Conservation (phyloP, 2,797 vertebrate genomes). For the Chromis chromis region DNA sequence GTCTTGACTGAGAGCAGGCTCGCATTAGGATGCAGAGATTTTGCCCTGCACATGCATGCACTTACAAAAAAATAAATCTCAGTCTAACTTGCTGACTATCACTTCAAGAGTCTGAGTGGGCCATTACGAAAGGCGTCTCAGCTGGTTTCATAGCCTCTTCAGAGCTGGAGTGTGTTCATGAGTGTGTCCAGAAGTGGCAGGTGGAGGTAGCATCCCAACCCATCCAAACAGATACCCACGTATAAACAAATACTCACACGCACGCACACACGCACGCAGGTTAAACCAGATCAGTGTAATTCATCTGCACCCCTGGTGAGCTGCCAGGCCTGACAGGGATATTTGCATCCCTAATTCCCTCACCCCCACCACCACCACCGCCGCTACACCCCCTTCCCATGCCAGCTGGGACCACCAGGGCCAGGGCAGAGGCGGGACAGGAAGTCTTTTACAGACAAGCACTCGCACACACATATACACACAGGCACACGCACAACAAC, state of each 20-base stretch:
- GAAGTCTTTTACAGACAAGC: constrained; percentile 63
- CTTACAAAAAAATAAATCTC: constrained; percentile 47
- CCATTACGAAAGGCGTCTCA: constrained; percentile 52
- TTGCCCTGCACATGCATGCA: constrained; percentile 13
- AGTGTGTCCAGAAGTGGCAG: constrained; percentile 51
- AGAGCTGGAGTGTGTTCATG: constrained; percentile 43
- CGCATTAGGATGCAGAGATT: constrained; percentile 48
- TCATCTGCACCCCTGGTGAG: constrained; percentile 76
- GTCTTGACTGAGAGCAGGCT: constrained; percentile 23
- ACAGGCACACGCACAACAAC: constrained; percentile 36
- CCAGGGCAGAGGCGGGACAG: constrained; percentile 63
- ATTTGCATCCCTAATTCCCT: constrained; percentile 85
- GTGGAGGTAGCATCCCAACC: constrained; percentile 29
- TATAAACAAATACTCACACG: constrained; percentile 23
- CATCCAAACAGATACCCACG: constrained; percentile 19
- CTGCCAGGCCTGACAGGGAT: constrained; percentile 67
- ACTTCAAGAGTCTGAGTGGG: constrained; percentile 56
- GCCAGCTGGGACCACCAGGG: constrained; percentile 79
- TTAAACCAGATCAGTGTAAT: constrained; percentile 80
- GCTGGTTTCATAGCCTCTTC: constrained; percentile 43
- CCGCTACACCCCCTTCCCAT: constrained; percentile 21
- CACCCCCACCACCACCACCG: constrained; percentile 21
- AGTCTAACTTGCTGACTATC: constrained; percentile 64
- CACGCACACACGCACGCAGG: constrained; percentile 25
- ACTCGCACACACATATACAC: constrained; percentile 30